Conservation (phyloP, 2,797 vertebrate genomes). For the Acipenser transmontanus region DNA sequence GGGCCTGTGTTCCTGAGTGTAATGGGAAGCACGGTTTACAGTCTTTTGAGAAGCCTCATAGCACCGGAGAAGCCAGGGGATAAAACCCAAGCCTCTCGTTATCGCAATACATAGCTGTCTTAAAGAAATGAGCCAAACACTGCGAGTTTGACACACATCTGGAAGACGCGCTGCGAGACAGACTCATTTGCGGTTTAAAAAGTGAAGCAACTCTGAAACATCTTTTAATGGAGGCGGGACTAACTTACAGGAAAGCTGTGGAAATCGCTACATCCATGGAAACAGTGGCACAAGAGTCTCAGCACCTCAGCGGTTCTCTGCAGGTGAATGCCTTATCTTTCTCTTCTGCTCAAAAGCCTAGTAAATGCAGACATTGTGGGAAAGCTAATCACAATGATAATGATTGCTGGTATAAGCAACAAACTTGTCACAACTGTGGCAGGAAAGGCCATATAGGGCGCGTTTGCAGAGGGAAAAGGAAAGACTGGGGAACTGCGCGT, state of each 20-base stretch:
- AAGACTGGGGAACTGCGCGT: neutral
- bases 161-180: conserved; percentile 10
- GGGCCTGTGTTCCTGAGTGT: neutral
- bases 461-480: neutral
- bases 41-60: neutral
- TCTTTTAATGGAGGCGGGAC: conserved; percentile 5
- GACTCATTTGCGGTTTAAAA: neutral
- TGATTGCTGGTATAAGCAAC: conserved; percentile 20
- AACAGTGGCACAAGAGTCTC: neutral
- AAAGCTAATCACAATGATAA: conserved; percentile 19
- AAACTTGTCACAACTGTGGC: conserved; percentile 13
- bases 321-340: neutral
- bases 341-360: neutral
- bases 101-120: conserved; percentile 15
- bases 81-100: neutral
- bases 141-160: conserved; percentile 9
- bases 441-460: conserved; percentile 17
- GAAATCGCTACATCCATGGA: neutral
- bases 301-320: neutral
- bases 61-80: neutral
- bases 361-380: conserved; percentile 1
- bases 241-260: neutral
- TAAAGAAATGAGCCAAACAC: conserved; percentile 6
- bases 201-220: neutral
- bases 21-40: neutral